These are phyloP conservation scores for Spizaetus ornatus DNA, from an alignment of 2,113 vertebrate genomes.

Conservation along the genomic window DNA sequence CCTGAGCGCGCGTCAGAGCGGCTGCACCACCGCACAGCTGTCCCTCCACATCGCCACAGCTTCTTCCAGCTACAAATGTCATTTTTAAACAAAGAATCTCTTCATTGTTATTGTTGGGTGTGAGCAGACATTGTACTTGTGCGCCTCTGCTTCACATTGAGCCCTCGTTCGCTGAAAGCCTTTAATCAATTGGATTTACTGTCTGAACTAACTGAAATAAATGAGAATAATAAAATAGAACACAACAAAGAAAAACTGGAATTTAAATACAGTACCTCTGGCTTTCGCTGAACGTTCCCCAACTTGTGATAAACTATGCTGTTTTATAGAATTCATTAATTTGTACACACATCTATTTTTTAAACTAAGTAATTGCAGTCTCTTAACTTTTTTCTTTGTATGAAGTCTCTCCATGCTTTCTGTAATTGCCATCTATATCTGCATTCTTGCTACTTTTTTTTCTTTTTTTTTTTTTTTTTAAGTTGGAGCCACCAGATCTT, in stretches of 20 bases:
- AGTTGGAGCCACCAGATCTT: background rate
- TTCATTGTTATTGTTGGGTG: background rate
- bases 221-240: background rate
- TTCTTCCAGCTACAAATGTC: background rate
- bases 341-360: background rate
- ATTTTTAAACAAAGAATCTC: background rate
- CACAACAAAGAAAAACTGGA: background rate
- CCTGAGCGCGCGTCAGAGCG: rapidly evolving
- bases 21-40: background rate
- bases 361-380: background rate
- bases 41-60: background rate
- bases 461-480: background rate
- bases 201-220: background rate
- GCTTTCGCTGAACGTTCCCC: background rate
- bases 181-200: background rate
- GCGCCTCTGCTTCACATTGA: background rate
- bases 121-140: background rate
- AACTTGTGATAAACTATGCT: background rate
- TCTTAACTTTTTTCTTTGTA: background rate
- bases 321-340: background rate
- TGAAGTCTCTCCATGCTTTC: background rate
- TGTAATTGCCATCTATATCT: background rate
- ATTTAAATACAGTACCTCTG: background rate
- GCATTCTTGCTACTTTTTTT: background rate
- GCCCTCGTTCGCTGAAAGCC: background rate